Base-by-base conservation (phyloP, 1,140 invertebrate species). In the Drosophila simulans region DNA sequence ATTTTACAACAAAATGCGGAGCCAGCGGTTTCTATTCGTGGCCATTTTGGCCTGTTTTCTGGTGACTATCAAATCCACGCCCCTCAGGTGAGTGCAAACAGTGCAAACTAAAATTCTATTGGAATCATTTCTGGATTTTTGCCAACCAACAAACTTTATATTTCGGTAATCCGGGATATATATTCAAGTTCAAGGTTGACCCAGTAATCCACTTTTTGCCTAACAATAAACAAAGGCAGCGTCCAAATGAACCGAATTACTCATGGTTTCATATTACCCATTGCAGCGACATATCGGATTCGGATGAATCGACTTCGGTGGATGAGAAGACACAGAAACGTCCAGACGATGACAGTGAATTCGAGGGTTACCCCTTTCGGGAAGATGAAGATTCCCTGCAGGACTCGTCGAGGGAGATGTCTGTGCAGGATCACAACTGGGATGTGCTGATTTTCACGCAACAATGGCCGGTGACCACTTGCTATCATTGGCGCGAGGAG, bases 361-460 rank as follows among this genome's bases (percentile, higher is more conserved):
- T 51, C 22, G 46, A 27, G 15, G 25, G 13, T 13, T 68, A 43
- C 12, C 37, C 31, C 20, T 66, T 63, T 12, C 31, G 10, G 48
- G 60, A 42, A 11, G 60, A 53, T 2, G 46, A 66, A 4, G 64
- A 52, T 2, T 25, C 37, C 5, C 15, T 52, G 37, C 12, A 25
- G 37, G 46, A 65, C 10, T 20, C 25, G 1, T 31, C 4, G 0
- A 3, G 25, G 25, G 64, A 31, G 46, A 45, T 62, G n/a, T 34
- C 31, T n/a, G 25, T 17, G 0, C 52, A 83, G 12, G 59, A 75
- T 34, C 42, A 72, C 25, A 93, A 94, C 27, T 97, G 95, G 94
- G 96, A 97, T 88, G 90, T 96, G 13, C 72, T 97, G 13, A 95
- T 97, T 54, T 97, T 97, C 82, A 96, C 96, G 1, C 96, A 97